Evolutionary conservation across 2,888 invertebrate genomes (phyloP), one percentile per base, ranked within the genome.

Genomic region (Atrina japonica): DNA sequence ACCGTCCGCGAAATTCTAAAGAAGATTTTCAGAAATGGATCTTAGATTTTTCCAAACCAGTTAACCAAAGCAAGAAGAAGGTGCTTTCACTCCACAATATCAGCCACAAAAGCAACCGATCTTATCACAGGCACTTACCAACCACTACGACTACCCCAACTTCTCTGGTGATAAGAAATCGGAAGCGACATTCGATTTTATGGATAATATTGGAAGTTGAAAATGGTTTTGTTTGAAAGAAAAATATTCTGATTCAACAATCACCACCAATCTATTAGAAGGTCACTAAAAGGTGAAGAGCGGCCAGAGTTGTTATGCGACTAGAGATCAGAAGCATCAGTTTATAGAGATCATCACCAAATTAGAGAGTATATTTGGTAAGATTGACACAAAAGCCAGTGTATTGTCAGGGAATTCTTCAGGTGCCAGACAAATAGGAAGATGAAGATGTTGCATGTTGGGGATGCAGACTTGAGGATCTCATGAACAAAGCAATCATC

Each of bases 351-450:
- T 66, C 40, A 0, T 66, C 7, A 7, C 14, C 7, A 69, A 64
- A 58, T 55, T 69, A 18, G 58, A 64, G 14, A 64, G 58, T 30
- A 35, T 69, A 25, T 69, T 29, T 64, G 69, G 64, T 1, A 58
- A 14, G 1, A 41, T 69, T 2, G 25, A 64, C 11, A 40, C 16
- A 1, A 50, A 56, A 21, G 49, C 45, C 3, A 58, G 29, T 18
- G n/a, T 68, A 3, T n/a, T 68, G 2, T 40, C 61, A 6, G n/a
- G n/a, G 29, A 55, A 16, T 68, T 68, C 29, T 47, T 47, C 18
- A 60, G n/a, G 61, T 47, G 68, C 68, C 2, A 27, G 14, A 47
- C 68, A 61, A 23, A 18, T n/a, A 40, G 6, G 0, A 2, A 16
- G 30, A 53, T 23, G 68, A 61, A 53, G 45, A 21, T 61, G 68